Conservation (phyloP, 2,797 vertebrate genomes). For the Sebastes vulpes region DNA sequence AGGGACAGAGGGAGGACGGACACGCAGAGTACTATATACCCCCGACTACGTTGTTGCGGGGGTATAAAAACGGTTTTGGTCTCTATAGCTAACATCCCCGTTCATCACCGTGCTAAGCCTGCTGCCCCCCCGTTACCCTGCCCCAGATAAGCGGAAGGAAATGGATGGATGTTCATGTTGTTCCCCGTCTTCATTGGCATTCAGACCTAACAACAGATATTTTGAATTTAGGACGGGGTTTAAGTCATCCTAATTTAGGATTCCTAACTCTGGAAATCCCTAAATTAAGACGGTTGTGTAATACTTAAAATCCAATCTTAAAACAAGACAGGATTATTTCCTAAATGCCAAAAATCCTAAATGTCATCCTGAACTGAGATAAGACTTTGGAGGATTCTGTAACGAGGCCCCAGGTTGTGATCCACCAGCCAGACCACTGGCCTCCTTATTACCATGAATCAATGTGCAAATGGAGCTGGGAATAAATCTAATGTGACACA, state of each 20-base stretch:
- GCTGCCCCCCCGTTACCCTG: no score
- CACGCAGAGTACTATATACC: no score
- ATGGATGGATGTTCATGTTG: background rate
- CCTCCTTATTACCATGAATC: background rate
- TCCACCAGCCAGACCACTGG: background rate
- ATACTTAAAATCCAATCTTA: background rate
- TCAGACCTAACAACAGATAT: background rate
- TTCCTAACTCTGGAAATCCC: background rate
- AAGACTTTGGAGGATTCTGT: background rate
- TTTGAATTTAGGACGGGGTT: background rate
- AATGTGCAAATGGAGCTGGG: background rate
- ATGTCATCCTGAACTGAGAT: background rate
- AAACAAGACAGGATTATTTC: background rate
- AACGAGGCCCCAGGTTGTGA: background rate
- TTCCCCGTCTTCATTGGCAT: background rate
- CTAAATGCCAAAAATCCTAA: background rate
- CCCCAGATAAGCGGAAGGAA: no score
- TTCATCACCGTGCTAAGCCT: no score
- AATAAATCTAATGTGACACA: background rate
- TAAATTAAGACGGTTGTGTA: background rate
- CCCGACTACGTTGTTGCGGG: no score
- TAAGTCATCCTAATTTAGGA: background rate
- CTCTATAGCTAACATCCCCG: no score
- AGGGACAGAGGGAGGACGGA: no score
- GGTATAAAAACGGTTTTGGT: no score